Conservation (phyloP, 2,113 vertebrate genomes). For the Propithecus coquereli region DNA sequence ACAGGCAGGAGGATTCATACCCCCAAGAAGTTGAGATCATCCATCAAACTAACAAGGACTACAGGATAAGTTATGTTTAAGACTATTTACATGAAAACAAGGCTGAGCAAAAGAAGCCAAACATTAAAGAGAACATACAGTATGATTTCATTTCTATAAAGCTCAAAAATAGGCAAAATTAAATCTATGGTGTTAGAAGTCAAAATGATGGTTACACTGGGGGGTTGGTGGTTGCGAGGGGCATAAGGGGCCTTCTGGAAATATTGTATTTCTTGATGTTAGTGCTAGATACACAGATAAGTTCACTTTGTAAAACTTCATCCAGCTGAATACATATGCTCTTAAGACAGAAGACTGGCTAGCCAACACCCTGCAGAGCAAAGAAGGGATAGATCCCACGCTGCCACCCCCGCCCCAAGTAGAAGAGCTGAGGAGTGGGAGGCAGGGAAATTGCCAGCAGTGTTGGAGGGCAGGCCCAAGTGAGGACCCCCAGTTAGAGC, state of each 20-base stretch:
- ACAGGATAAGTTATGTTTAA: not conserved
- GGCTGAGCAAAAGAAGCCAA: not conserved
- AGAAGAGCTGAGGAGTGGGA: not conserved
- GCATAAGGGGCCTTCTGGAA: not conserved
- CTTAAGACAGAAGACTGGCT: not conserved
- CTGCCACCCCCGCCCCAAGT: accelerated
- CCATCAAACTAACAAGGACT: slow-evolving; percentile 24
- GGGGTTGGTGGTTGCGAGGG: not conserved
- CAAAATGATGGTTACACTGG: not conserved
- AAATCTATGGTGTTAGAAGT: not conserved
- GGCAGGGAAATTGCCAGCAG: not conserved
- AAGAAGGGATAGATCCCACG: not conserved
- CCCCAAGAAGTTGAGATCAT: not conserved
- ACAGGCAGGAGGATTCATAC: not conserved
- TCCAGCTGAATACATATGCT: not conserved
- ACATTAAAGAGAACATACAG: not conserved
- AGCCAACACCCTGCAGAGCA: not conserved
- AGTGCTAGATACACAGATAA: not conserved
- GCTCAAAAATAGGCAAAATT: not conserved
- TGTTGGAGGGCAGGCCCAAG: not conserved
- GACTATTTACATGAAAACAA: not conserved
- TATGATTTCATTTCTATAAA: not conserved
- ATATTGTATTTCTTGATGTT: not conserved
- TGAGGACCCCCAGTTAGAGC: not conserved
- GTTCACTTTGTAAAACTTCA: not conserved